These are phyloP conservation scores for Lasioglossum lativentre DNA, from an alignment of 2,888 invertebrate species.

Conservation along the genomic window DNA sequence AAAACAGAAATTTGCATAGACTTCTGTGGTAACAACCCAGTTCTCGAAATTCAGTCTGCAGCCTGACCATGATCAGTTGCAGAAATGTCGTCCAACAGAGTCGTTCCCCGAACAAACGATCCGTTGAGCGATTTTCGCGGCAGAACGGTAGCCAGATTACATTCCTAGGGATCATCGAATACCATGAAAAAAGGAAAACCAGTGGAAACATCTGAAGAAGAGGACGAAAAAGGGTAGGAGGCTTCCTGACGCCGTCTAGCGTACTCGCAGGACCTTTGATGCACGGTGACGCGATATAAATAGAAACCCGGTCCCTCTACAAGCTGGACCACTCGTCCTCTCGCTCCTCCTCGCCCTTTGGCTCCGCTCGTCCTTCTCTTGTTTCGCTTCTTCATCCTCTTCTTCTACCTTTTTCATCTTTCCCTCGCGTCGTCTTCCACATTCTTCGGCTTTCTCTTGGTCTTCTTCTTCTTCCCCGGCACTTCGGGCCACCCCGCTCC, in stretches of 20 bases:
- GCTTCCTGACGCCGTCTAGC: constrained; percentile 52
- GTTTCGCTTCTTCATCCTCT: constrained; percentile 32
- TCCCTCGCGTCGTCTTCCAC: constrained; percentile 40
- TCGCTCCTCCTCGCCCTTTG: constrained; percentile 30
- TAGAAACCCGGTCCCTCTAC: constrained; percentile 71
- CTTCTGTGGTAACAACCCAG: not conserved
- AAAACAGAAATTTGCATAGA: not conserved
- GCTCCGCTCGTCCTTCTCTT: constrained; percentile 24
- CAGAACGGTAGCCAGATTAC: not conserved
- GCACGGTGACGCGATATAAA: constrained; percentile 73
- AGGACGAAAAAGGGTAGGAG: constrained; percentile 41
- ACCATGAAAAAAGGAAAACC: not conserved
- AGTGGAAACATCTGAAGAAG: constrained; percentile 7
- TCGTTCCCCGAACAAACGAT: constrained; percentile 51
- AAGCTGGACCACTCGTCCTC: constrained; percentile 64
- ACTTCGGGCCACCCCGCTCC: not conserved
- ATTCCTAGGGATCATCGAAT: not conserved
- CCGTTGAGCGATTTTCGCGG: constrained; percentile 62
- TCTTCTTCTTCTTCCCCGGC: constrained; percentile 34
- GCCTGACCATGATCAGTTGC: not conserved
- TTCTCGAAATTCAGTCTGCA: not conserved
- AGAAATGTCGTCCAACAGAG: constrained; percentile 20
- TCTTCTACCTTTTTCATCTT: constrained; percentile 45
- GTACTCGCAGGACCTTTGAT: constrained; percentile 68
- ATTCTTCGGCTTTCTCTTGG: constrained; percentile 40